Percentiles rank a stretch among this genome's conserved stretches.
Evolutionary conservation across 2,888 invertebrate species (phyloP).

Genomic region (Rhagonycha fulva): DNA sequence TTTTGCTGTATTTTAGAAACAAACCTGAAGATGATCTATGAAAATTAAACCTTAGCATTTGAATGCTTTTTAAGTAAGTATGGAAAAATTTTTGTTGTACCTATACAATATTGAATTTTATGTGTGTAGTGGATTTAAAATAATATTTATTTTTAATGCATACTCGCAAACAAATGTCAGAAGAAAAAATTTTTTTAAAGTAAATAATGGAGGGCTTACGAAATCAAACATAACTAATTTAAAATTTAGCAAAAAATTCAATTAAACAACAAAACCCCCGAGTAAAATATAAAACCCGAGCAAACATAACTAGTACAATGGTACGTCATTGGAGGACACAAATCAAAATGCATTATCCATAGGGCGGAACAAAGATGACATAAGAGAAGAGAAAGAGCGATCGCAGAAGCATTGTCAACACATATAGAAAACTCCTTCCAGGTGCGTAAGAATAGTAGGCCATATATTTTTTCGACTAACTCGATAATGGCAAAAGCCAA

Average conservation of each 20-base stretch:
- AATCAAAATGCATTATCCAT: constrained; percentile 46
- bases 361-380: constrained; percentile 28
- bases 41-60: neutral
- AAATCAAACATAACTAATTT: neutral
- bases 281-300: constrained; percentile 15
- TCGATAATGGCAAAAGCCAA: neutral
- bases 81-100: neutral
- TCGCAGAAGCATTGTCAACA: constrained; percentile 46
- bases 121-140: neutral
- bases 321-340: constrained; percentile 42
- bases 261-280: constrained; percentile 14
- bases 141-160: neutral
- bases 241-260: constrained; percentile 23
- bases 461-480: constrained; percentile 33
- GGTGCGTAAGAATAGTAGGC: constrained; percentile 46
- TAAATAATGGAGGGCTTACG: neutral
- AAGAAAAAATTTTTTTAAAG: neutral
- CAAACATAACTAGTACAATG: constrained; percentile 43
- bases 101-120: neutral
- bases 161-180: neutral
- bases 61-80: neutral
- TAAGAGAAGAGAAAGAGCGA: constrained; percentile 30
- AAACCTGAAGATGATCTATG: neutral
- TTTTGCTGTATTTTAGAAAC: neutral
- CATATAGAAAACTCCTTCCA: constrained; percentile 42